These are phyloP conservation scores for Erebia palarica DNA, from an alignment of 2,888 invertebrate species.

Conservation along the genomic window DNA sequence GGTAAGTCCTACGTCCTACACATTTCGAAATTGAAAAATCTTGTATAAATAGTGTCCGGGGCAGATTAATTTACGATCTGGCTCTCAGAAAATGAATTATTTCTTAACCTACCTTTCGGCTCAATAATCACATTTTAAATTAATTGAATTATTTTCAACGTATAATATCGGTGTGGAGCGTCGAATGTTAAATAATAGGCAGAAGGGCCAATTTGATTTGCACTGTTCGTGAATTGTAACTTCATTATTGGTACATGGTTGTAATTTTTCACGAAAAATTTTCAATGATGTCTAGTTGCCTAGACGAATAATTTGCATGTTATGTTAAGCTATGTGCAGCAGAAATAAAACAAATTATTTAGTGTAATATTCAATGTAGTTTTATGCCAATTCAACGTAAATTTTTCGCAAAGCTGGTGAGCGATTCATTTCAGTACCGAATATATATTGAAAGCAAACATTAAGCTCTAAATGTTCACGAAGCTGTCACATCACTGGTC, in stretches of 20 bases:
- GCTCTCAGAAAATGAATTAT: slow-evolving; percentile 44
- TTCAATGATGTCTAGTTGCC: slow-evolving; percentile 12
- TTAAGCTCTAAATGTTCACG: not conserved
- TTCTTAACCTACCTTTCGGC: slow-evolving; percentile 41
- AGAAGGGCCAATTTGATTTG: slow-evolving; percentile 47
- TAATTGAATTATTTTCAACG: slow-evolving; percentile 54
- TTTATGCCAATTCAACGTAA: not conserved
- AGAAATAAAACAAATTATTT: not conserved
- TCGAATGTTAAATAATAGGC: slow-evolving; percentile 48
- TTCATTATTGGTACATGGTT: slow-evolving; percentile 39
- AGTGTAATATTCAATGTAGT: not conserved
- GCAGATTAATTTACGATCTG: slow-evolving; percentile 44
- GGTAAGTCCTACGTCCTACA: not conserved
- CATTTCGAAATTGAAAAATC: slow-evolving; percentile 24
- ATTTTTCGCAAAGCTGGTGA: not conserved
- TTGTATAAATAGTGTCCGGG: slow-evolving; percentile 33
- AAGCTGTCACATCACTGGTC: not conserved
- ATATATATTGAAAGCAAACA: not conserved
- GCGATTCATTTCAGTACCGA: not conserved
- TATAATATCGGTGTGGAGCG: slow-evolving; percentile 45
- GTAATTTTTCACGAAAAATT: slow-evolving; percentile 25
- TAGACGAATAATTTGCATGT: not conserved
- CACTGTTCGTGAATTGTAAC: slow-evolving; percentile 41
- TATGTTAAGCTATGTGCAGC: not conserved
- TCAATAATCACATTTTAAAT: slow-evolving; percentile 53